phyloP scores from a whole-genome alignment of 2,113 vertebrate species.

The Varanus komodoensis region DNA sequence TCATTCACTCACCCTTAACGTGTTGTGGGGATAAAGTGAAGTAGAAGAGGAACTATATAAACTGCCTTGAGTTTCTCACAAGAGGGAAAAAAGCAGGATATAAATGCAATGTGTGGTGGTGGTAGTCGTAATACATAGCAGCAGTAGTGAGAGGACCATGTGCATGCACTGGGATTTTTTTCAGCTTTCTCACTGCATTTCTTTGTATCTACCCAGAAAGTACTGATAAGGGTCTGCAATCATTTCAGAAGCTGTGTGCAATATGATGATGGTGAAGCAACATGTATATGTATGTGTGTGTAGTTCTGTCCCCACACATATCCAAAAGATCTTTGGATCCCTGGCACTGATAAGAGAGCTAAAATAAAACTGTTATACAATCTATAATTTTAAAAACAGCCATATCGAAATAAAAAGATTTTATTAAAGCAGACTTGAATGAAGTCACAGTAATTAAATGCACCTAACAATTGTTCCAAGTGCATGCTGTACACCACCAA shows the following conservation, averaged over 20 bases:
- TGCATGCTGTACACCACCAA: conserved; percentile 92
- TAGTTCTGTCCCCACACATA: background rate
- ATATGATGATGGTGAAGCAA: background rate
- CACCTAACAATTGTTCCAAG: conserved; percentile 83
- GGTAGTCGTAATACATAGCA: no score
- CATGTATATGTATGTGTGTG: background rate
- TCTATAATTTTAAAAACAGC: conserved; percentile 35
- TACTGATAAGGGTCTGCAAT: background rate
- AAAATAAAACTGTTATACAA: fast-evolving
- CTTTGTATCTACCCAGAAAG: no score
- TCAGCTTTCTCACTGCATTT: background rate
- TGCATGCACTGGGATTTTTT: background rate
- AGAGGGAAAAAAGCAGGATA: no score
- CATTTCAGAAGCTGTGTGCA: background rate
- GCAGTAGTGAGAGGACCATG: no score
- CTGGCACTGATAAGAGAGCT: background rate
- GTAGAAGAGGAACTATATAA: no score
- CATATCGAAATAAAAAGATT: conserved; percentile 77
- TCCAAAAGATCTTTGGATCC: background rate
- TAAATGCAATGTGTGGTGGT: no score
- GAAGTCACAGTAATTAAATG: conserved; percentile 95
- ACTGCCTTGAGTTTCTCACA: no score
- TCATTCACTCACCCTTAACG: no score
- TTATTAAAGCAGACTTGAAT: conserved; percentile 99
- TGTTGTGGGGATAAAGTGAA: no score